Conservation (phyloP, 2,888 invertebrate species). For the Melipona bicolor region DNA sequence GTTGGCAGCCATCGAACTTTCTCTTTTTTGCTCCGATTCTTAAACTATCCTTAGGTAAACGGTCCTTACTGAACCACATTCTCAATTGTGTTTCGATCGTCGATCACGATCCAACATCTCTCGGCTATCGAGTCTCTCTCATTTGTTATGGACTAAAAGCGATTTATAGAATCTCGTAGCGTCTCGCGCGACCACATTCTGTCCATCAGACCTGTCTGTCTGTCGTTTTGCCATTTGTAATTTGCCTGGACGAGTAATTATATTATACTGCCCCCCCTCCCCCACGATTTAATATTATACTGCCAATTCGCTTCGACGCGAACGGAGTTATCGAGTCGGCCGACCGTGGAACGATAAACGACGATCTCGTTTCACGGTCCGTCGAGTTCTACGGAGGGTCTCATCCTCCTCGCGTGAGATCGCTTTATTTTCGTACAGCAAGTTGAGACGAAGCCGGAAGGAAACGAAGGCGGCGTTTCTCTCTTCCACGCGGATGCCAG, state of each 20-base stretch:
- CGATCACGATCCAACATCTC: background rate
- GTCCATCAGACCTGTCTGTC: background rate
- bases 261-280: conserved; percentile 15
- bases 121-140: conserved; percentile 24
- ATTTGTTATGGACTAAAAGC: conserved; percentile 57
- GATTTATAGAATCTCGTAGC: conserved; percentile 49
- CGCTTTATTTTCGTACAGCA: conserved; percentile 73
- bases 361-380: conserved; percentile 42
- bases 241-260: background rate
- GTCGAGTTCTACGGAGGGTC: conserved; percentile 35
- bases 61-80: too few species aligned
- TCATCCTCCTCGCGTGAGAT: conserved; percentile 58
- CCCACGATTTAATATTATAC: background rate
- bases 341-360: conserved; percentile 43
- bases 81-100: background rate
- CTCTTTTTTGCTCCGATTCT: too few species aligned
- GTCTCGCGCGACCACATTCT: conserved; percentile 26
- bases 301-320: conserved; percentile 15
- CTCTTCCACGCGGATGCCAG: conserved; percentile 41
- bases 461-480: conserved; percentile 39
- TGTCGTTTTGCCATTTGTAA: background rate
- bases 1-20: background rate
- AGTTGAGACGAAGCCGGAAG: conserved; percentile 44
- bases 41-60: too few species aligned
- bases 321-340: conserved; percentile 14